phyloP scores from a whole-genome alignment of 2,113 vertebrate genomes.

The Thinocorus orbignyianus region DNA sequence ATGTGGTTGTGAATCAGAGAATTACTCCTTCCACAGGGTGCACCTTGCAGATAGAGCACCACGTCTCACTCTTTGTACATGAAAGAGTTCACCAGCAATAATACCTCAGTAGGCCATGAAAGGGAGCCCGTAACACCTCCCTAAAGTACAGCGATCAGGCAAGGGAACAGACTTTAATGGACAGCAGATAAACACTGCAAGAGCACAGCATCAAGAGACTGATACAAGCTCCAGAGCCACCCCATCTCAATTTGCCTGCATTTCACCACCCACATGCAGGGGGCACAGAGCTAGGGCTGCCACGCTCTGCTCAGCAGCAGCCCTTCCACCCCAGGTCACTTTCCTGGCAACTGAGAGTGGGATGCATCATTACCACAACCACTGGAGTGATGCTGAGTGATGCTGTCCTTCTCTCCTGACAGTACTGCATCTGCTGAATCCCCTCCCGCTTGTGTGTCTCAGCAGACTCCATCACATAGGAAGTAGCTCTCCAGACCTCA shows the following conservation, averaged over 20 bases:
- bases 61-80: not conserved
- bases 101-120: not conserved
- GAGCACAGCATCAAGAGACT: not conserved
- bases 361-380: not conserved
- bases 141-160: not conserved
- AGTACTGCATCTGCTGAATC: not conserved
- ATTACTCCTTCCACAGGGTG: not conserved
- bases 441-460: not conserved
- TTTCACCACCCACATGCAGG: not conserved
- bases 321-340: not conserved
- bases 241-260: not conserved
- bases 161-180: not conserved
- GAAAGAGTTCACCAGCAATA: not conserved
- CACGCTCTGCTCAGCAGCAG: rapidly evolving
- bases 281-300: not conserved
- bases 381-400: no score
- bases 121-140: not conserved
- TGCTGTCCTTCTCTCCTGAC: not conserved
- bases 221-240: not conserved
- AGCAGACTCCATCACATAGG: rapidly evolving
- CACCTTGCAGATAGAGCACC: not conserved
- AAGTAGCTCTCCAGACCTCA: not conserved
- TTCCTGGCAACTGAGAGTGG: not conserved
- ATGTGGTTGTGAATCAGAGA: not conserved
- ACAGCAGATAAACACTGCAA: not conserved